Evolutionary conservation across 1,140 invertebrate genomes (phyloP).

Genomic region (Sycophila sp.): DNA sequence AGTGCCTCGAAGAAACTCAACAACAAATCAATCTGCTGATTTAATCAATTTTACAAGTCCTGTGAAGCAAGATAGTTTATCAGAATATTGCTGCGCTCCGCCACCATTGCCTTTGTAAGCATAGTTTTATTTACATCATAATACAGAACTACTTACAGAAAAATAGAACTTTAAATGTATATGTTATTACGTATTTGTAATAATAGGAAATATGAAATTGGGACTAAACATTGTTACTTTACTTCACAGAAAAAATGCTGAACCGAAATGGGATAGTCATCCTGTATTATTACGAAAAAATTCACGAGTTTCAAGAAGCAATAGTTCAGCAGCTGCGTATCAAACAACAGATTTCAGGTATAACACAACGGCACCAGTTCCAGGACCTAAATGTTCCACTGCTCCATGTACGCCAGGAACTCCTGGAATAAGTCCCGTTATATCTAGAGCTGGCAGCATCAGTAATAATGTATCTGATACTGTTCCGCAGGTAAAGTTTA

Average conservation of each 20-base stretch:
- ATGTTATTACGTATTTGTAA: no score
- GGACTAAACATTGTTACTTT: no score
- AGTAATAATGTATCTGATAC: slow-evolving; percentile 58
- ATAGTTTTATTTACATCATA: neutral
- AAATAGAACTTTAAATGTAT: slow-evolving; percentile 12
- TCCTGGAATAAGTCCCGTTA: slow-evolving; percentile 60
- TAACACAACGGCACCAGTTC: slow-evolving; percentile 55
- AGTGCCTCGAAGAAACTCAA: slow-evolving; percentile 65
- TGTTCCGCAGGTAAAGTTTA: slow-evolving; percentile 59
- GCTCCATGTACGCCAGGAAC: slow-evolving; percentile 61
- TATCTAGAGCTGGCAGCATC: slow-evolving; percentile 57
- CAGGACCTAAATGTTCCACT: slow-evolving; percentile 57
- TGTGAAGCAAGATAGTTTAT: slow-evolving; percentile 58
- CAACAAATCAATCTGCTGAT: slow-evolving; percentile 70
- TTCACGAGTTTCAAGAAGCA: slow-evolving; percentile 59
- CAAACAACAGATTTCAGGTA: slow-evolving; percentile 60
- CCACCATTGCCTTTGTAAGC: slow-evolving; percentile 57
- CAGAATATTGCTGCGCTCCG: slow-evolving; percentile 56
- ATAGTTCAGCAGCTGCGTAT: slow-evolving; percentile 59
- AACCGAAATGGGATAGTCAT: slow-evolving; percentile 64
- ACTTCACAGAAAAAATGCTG: slow-evolving; percentile 57
- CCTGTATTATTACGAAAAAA: slow-evolving; percentile 56
- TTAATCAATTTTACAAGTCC: slow-evolving; percentile 80
- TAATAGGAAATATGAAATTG: no score
- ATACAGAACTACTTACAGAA: neutral